Evolutionary conservation across 2,888 invertebrate species (phyloP).

Genomic region (Diarsia mendica): DNA sequence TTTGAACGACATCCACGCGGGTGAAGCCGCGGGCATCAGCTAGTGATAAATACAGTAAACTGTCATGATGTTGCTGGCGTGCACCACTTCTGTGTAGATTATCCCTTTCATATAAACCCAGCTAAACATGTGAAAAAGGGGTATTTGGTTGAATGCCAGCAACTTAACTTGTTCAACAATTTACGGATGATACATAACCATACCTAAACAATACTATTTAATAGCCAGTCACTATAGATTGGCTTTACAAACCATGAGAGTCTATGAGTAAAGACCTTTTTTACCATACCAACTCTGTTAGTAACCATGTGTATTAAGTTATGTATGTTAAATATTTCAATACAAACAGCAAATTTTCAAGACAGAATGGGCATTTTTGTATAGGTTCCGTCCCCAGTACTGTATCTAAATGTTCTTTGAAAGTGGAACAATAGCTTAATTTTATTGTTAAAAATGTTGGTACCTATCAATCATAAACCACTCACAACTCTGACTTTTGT

Average conservation of each 20-base stretch:
- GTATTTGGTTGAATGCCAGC: neutral
- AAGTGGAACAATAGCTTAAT: neutral
- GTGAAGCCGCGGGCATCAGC: too few relatives aligned
- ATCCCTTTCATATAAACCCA: neutral
- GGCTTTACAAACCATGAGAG: neutral
- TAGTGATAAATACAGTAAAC: neutral
- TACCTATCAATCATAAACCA: neutral
- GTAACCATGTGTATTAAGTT: neutral
- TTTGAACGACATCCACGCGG: too few relatives aligned
- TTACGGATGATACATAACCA: neutral
- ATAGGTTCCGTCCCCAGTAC: neutral
- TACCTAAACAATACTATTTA: neutral
- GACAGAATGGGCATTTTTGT: neutral
- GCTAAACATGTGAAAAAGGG: neutral
- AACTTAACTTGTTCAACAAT: neutral
- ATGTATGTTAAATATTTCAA: neutral
- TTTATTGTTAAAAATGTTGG: neutral
- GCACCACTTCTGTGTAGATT: neutral
- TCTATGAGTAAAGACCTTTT: neutral
- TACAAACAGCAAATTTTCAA: neutral
- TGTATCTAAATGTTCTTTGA: neutral
- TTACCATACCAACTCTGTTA: neutral
- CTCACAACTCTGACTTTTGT: neutral
- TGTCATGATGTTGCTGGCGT: neutral
- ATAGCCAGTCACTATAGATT: neutral